phyloP scores from a whole-genome alignment of 2,888 invertebrate species.

The Thysanoteuthis rhombus region DNA sequence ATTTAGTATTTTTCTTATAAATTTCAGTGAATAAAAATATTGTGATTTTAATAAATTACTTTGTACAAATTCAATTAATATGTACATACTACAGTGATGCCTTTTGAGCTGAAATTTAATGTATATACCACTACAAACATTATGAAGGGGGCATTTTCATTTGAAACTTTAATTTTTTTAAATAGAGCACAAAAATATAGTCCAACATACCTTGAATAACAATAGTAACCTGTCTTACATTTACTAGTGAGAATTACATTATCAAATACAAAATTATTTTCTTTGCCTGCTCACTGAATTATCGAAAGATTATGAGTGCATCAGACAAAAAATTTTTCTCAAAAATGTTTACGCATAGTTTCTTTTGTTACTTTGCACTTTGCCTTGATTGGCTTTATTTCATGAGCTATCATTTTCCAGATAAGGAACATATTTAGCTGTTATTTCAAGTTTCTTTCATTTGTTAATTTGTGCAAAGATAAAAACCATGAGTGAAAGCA shows the following conservation, averaged over 20 bases:
- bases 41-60: no score
- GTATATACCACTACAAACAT: not conserved
- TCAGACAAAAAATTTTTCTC: not conserved
- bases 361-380: no score
- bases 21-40: no score
- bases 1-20: no score
- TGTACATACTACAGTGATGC: no score
- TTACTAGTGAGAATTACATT: not conserved
- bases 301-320: not conserved
- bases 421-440: not conserved
- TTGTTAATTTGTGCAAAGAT: not conserved
- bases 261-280: not conserved
- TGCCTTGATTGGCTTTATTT: not conserved
- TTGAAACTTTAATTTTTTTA: not conserved
- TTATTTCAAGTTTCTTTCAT: not conserved
- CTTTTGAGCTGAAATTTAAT: no score
- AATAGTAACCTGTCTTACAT: not conserved
- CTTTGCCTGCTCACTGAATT: not conserved
- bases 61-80: no score
- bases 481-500: not conserved
- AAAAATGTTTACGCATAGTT: not conserved
- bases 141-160: not conserved
- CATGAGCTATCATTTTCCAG: not conserved
- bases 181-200: not conserved
- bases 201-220: not conserved